These are phyloP conservation scores for Drosophila chauvacae DNA, from an alignment of 1,140 invertebrate species.

Conservation along the genomic window DNA sequence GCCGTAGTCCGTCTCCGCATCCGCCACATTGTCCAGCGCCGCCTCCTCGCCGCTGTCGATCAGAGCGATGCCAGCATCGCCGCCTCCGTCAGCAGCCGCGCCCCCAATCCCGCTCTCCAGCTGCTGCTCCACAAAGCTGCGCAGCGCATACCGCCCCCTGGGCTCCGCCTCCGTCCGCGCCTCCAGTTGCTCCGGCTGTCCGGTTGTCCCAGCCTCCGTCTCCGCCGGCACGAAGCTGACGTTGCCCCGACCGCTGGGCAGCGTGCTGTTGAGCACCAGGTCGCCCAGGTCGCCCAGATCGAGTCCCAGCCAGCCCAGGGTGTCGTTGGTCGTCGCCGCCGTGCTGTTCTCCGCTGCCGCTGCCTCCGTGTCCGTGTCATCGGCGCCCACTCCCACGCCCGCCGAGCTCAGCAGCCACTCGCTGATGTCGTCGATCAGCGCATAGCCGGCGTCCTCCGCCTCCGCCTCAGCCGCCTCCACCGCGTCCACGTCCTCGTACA, in stretches of 20 bases:
- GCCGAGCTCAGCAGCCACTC: slow-evolving; percentile 64
- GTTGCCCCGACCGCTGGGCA: slow-evolving; percentile 21
- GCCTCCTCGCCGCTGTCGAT: slow-evolving; percentile 81
- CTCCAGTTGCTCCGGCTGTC: neutral
- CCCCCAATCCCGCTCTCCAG: slow-evolving; percentile 30
- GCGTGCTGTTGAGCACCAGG: slow-evolving; percentile 45
- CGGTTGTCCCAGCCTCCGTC: neutral
- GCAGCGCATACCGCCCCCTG: slow-evolving; percentile 49
- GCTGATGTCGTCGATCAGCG: slow-evolving; percentile 73
- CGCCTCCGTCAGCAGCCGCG: neutral
- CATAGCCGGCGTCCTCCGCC: slow-evolving; percentile 67
- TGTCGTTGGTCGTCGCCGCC: slow-evolving; percentile 41
- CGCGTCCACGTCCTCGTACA: slow-evolving; percentile 60
- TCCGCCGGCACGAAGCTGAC: slow-evolving; percentile 1
- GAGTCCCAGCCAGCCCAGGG: slow-evolving; percentile 62
- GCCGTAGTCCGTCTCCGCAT: slow-evolving; percentile 72
- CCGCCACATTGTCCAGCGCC: slow-evolving; percentile 64
- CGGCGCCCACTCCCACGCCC: slow-evolving; percentile 11
- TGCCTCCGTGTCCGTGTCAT: neutral
- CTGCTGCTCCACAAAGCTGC: slow-evolving; percentile 71
- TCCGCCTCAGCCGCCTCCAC: slow-evolving; percentile 36
- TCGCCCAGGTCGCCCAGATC: slow-evolving; percentile 40
- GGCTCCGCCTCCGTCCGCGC: neutral
- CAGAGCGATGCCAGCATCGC: slow-evolving; percentile 64
- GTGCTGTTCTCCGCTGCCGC: slow-evolving; percentile 24